Conservation (phyloP, 1,140 invertebrate species). For the Drosophila persimilis region DNA sequence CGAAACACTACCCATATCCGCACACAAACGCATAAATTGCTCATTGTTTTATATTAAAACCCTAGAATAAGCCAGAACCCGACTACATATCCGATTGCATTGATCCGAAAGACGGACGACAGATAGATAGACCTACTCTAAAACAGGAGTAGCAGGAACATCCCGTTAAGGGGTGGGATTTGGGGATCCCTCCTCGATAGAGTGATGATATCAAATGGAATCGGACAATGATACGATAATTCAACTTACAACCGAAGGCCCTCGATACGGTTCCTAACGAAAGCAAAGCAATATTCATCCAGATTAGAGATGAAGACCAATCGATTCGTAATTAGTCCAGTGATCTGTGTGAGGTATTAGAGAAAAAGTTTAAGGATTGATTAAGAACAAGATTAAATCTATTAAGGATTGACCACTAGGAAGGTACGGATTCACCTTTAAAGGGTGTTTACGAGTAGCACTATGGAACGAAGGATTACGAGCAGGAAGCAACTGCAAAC, state of each 20-base stretch:
- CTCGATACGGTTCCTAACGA: conserved; percentile 21
- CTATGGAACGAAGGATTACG: too few relatives aligned
- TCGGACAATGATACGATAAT: neutral
- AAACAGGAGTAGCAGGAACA: too few relatives aligned
- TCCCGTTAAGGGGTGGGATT: neutral
- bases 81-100: neutral
- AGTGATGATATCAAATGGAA: neutral
- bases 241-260: conserved; percentile 7
- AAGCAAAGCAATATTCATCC: neutral
- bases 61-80: conserved; percentile 47
- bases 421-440: too few relatives aligned
- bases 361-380: too few relatives aligned
- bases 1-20: conserved; percentile 2
- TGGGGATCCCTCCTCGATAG: neutral
- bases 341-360: conserved; percentile 9
- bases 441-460: too few relatives aligned
- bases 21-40: conserved; percentile 21
- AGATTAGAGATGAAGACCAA: neutral
- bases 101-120: neutral
- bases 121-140: too few relatives aligned
- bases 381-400: too few relatives aligned
- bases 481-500: neutral
- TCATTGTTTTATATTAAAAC: conserved; percentile 81
- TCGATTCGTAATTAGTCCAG: conserved; percentile 16
- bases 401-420: too few relatives aligned